Evolutionary conservation across 1,140 invertebrate genomes (phyloP).

Genomic region (Drosophila bipectinata): DNA sequence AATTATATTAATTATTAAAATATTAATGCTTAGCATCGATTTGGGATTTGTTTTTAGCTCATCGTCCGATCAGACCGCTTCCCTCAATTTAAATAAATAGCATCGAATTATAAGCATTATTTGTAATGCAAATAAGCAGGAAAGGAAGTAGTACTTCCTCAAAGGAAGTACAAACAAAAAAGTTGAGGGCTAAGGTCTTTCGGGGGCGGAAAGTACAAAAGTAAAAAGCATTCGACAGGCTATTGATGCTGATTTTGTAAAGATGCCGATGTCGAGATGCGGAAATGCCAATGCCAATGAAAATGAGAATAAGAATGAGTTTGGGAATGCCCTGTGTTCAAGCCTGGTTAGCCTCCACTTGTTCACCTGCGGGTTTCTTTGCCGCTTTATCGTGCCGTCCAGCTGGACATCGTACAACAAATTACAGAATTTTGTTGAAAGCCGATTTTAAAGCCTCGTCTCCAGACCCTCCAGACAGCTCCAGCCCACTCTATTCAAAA

Average conservation of each 20-base stretch:
- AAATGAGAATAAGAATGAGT: slow-evolving; percentile 18
- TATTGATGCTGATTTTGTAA: slow-evolving; percentile 81
- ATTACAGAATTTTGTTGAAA: slow-evolving; percentile 79
- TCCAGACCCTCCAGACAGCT: no score
- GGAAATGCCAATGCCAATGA: slow-evolving; percentile 25
- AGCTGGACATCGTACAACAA: slow-evolving; percentile 64
- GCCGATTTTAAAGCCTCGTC: slow-evolving; percentile 68
- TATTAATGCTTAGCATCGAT: no score
- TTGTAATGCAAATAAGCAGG: no score
- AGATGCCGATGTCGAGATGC: slow-evolving; percentile 50
- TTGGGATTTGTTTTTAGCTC: no score
- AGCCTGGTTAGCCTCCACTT: slow-evolving; percentile 9
- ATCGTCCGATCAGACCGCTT: no score
- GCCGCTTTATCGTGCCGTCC: slow-evolving; percentile 60
- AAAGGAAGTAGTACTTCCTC: neutral
- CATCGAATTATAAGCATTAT: no score
- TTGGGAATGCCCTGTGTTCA: slow-evolving; percentile 22
- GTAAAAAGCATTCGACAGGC: slow-evolving; percentile 72
- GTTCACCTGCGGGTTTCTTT: slow-evolving; percentile 11
- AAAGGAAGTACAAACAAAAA: slow-evolving; percentile 40
- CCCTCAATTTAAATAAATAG: no score
- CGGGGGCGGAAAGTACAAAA: slow-evolving; percentile 39
- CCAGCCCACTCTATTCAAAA: slow-evolving; percentile 25
- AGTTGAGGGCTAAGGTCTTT: neutral
- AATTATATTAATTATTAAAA: no score